Evolutionary conservation across 1,140 invertebrate species (phyloP).

Genomic region (Apis dorsata): DNA sequence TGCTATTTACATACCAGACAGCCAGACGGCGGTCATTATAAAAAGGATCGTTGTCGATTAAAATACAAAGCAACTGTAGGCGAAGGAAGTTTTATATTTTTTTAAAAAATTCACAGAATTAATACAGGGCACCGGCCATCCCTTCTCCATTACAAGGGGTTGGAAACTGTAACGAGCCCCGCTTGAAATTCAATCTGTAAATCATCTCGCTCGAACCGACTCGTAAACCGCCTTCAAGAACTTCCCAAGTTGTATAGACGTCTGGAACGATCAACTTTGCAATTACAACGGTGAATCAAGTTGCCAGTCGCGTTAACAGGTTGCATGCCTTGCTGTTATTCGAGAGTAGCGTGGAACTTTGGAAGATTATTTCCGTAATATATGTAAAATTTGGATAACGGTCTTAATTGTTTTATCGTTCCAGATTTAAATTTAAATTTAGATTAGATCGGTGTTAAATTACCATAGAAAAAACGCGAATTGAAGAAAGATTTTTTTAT

Average conservation of each 20-base stretch:
- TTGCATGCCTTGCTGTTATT: not conserved
- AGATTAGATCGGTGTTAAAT: no score
- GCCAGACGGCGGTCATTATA: not conserved
- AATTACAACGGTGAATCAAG: constrained; percentile 20
- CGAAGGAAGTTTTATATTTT: not conserved
- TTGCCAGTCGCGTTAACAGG: constrained; percentile 8
- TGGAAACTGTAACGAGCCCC: not conserved
- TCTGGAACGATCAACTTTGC: constrained; percentile 22
- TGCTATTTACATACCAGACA: constrained; percentile 28
- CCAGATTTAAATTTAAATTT: no score
- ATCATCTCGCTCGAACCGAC: constrained; percentile 3
- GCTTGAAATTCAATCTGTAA: constrained; percentile 31
- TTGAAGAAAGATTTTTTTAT: no score
- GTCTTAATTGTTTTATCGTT: not conserved
- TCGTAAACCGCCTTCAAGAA: constrained; percentile 27
- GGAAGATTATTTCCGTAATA: not conserved
- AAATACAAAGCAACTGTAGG: constrained; percentile 15
- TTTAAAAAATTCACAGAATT: not conserved
- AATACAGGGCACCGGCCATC: not conserved
- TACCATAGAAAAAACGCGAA: no score
- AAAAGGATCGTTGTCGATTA: constrained; percentile 26
- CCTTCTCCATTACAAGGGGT: not conserved
- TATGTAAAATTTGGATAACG: not conserved
- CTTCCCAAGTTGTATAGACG: constrained; percentile 17
- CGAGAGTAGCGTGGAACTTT: not conserved